Evolutionary conservation across 2,113 vertebrate species (phyloP).

Genomic region (Chaetops frenatus): DNA sequence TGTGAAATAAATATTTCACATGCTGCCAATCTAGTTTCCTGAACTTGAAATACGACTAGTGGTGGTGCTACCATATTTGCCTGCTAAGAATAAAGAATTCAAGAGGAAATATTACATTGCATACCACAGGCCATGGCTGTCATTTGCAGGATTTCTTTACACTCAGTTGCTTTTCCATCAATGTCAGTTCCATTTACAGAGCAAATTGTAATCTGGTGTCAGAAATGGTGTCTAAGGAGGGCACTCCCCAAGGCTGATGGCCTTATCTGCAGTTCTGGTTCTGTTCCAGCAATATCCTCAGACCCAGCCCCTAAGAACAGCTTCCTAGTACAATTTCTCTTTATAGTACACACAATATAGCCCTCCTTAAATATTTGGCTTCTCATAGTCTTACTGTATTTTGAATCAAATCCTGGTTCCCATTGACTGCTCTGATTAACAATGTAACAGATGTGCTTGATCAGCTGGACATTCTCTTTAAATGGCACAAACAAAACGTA

Average conservation of each 20-base stretch:
- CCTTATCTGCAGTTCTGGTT: neutral
- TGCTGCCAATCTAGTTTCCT: neutral
- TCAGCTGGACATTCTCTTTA: neutral
- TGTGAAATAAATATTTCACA: neutral
- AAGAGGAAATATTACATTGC: neutral
- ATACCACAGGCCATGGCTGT: neutral
- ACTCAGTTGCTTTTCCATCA: constrained; percentile 8
- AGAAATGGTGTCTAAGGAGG: neutral
- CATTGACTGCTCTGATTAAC: neutral
- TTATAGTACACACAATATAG: neutral
- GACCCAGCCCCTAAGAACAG: neutral
- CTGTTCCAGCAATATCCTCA: neutral
- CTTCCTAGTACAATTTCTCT: neutral
- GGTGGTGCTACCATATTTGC: neutral
- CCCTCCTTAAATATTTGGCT: neutral
- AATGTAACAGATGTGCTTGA: neutral
- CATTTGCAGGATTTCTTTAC: neutral
- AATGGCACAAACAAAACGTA: neutral
- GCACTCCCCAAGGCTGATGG: neutral
- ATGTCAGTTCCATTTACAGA: neutral
- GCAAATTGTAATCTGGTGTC: neutral
- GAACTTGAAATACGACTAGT: neutral
- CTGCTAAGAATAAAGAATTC: neutral
- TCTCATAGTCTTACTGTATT: neutral
- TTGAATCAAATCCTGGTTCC: neutral